Evolutionary conservation across 2,888 invertebrate species (phyloP), one percentile per base, ranked within the genome.

Genomic region (Bhutanitis thaidina): DNA sequence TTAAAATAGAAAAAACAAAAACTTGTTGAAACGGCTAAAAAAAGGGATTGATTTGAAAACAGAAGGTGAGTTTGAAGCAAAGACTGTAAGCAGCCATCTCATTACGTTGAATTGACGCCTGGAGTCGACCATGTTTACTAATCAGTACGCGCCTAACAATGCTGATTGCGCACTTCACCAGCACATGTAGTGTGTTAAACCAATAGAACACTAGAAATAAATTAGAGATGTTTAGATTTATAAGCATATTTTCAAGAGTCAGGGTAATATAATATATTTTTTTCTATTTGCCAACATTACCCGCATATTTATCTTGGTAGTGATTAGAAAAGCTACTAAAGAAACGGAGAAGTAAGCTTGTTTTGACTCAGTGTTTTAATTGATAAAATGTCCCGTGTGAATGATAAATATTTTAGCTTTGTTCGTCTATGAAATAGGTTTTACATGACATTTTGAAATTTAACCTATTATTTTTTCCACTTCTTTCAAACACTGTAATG

Each of bases 21-120:
- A n/a, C n/a, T n/a, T n/a, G n/a, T n/a, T n/a, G n/a, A n/a, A 27
- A 1, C 27, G 7, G 1, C 27, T 27, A 8, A 8, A 27, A 27
- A 7, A 34, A 12, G 7, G 5, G 4, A 7, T 34, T 34, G 12
- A 30, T 10, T 12, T 13, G 3, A 13, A 12, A 34, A 34, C 34
- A 34, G 1, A 34, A 12, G 34, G 13, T 27, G 7, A 27, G 7
- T 27, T 1, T 7, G 8, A 8, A 12, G 34, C 37, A 27, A 43
- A 38, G 37, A n/a, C 16, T 20, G 38, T 38, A 49, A 44, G 43
- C 38, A 38, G 34, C 29, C 25, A 34, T 39, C 44, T 50, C 44
- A 50, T 50, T 50, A 50, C 44, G 27, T 34, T 15, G 38, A 35
- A 50, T 50, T 25, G 39, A 35, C 44, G 50, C 49, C 36, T 29